Percentiles rank a stretch among this genome's conserved stretches.
phyloP scores from a whole-genome alignment of 2,888 invertebrate species.

The Pyralis farinalis region DNA sequence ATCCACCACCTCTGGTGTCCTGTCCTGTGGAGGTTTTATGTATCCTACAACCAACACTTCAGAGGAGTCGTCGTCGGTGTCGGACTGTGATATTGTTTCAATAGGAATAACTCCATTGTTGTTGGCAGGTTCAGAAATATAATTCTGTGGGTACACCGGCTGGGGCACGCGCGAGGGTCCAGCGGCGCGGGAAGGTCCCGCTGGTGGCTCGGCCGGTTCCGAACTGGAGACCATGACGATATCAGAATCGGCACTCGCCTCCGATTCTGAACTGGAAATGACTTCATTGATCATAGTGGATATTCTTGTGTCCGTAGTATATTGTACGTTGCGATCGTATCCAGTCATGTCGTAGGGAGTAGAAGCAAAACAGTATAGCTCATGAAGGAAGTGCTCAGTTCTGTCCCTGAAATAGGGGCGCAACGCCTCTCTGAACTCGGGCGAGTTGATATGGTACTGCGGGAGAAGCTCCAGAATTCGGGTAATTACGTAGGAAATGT shows the following conservation, averaged over 20 bases:
- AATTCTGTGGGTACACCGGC: constrained; percentile 47
- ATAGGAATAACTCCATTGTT: constrained; percentile 56
- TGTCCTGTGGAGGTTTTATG: constrained; percentile 83
- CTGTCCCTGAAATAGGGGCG: constrained; percentile 85
- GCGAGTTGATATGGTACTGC: constrained; percentile 83
- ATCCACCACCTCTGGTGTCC: constrained; percentile 84
- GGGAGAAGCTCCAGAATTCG: constrained; percentile 86
- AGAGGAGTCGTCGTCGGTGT: constrained; percentile 70
- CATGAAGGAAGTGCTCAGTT: constrained; percentile 94
- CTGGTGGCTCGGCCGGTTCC: constrained; percentile 36
- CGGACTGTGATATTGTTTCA: constrained; percentile 70
- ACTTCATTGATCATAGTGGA: constrained; percentile 81
- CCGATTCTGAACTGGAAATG: constrained; percentile 58
- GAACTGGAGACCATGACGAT: constrained; percentile 58
- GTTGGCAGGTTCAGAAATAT: constrained; percentile 38
- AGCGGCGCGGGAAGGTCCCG: constrained; percentile 27
- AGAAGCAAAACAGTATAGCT: constrained; percentile 91
- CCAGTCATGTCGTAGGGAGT: constrained; percentile 93
- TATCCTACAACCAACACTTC: constrained; percentile 84
- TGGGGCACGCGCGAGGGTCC: constrained; percentile 29
- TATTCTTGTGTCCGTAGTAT: constrained; percentile 79
- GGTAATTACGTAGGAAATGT: constrained; percentile 84
- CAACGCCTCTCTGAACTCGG: constrained; percentile 86
- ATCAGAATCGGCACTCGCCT: constrained; percentile 55
- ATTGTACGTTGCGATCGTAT: constrained; percentile 87